A percentile compares a stretch with the other conserved stretches of the same genome.
phyloP scores from a whole-genome alignment of 2,113 vertebrate genomes.

The Neomonachus schauinslandi region DNA sequence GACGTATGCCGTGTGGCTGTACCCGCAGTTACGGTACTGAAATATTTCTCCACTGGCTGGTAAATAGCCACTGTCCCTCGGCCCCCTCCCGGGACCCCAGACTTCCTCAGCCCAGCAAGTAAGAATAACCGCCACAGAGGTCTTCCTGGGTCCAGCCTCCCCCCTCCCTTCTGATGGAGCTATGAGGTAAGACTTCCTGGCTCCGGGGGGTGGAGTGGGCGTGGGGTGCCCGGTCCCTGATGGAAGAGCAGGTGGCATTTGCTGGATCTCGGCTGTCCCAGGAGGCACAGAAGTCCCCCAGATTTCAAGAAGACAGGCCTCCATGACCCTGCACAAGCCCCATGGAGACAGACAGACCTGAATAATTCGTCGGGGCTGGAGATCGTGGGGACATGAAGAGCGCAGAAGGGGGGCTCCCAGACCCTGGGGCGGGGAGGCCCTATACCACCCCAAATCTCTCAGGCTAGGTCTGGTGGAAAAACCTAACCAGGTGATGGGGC shows the following conservation, averaged over 20 bases:
- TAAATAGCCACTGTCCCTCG: background rate
- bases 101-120: too few relatives aligned
- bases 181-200: background rate
- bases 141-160: background rate
- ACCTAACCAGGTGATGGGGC: background rate
- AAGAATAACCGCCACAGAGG: too few relatives aligned
- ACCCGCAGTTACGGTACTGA: background rate
- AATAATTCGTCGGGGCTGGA: rapidly evolving
- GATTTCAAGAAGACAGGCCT: background rate
- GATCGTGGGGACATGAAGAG: background rate
- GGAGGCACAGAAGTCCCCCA: background rate
- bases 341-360: background rate
- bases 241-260: background rate
- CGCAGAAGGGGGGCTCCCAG: background rate
- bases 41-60: background rate
- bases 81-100: rapidly evolving
- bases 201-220: rapidly evolving
- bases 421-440: rapidly evolving
- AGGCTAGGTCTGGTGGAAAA: background rate
- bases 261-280: background rate
- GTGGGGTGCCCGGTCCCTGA: background rate
- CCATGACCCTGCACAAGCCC: background rate
- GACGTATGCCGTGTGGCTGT: background rate
- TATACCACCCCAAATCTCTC: background rate
- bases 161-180: background rate